These are phyloP conservation scores for Drosophila borborema DNA, from an alignment of 2,888 invertebrate genomes.

Conservation along the genomic window DNA sequence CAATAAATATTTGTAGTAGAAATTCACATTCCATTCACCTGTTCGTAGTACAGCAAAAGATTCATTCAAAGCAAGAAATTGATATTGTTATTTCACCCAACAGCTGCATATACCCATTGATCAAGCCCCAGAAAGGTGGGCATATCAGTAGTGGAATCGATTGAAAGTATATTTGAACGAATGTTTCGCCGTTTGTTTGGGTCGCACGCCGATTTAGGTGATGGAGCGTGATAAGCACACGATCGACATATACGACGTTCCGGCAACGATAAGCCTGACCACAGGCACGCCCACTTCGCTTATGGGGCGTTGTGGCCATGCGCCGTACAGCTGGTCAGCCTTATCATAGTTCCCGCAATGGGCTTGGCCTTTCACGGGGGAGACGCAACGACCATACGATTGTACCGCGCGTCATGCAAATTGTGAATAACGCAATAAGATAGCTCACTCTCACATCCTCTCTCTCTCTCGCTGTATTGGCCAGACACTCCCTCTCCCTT, in stretches of 20 bases:
- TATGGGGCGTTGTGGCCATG: constrained; percentile 34
- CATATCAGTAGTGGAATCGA: constrained; percentile 32
- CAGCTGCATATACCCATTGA: constrained; percentile 20
- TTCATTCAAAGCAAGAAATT: constrained; percentile 2
- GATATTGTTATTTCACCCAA: neutral
- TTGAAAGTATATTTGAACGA: neutral
- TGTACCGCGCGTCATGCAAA: constrained; percentile 38
- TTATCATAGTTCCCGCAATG: constrained; percentile 32
- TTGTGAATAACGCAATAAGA: constrained; percentile 46
- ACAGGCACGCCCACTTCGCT: constrained; percentile 21
- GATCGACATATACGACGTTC: constrained; percentile 41
- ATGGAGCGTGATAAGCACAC: constrained; percentile 31
- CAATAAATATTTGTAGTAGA: neutral
- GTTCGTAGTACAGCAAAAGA: neutral
- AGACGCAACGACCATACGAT: constrained; percentile 26
- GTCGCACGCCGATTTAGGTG: constrained; percentile 24
- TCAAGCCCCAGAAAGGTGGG: neutral
- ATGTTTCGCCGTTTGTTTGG: constrained; percentile 2
- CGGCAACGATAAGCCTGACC: constrained; percentile 26
- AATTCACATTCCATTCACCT: constrained; percentile 6
- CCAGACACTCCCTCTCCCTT: constrained; percentile 1
- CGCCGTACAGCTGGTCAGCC: constrained; percentile 39
- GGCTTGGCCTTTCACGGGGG: constrained; percentile 36
- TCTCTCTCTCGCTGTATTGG: neutral
- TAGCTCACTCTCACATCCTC: neutral